Base-by-base conservation (phyloP, 2,797 vertebrate species). In the Channallabes apus region DNA sequence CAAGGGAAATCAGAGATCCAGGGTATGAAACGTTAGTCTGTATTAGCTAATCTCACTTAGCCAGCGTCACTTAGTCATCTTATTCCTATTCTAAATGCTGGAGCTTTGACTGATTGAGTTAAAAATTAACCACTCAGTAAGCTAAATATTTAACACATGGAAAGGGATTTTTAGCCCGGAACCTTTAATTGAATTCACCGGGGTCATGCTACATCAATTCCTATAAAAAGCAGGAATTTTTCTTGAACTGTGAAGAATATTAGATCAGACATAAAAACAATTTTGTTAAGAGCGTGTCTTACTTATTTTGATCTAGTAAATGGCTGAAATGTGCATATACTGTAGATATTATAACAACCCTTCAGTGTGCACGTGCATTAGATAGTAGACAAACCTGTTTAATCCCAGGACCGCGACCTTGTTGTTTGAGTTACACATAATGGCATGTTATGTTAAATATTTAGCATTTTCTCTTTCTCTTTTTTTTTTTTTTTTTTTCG, bases 1-100 rank as follows among this genome's bases (percentile, higher is more conserved):
- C 96, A 5, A 92, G 96, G 86, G 96, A 97, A 5, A 95, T 98
- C 90, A 90, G 97, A 94, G 98, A 99, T 20, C 89, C 95, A 14
- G 90, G 94, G 97, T 99, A 96, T 88, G n/a, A 0, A 54, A 24
- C 12, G 4, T 32, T 29, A 54, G n/a, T 54, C 27, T 67, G n/a
- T 2, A 22, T 54, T 29, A 9, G 12, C 1, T 41, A n/a, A 12
- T 24, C 77, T 62, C 2, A 4, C 79, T 51, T 67, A 54, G 41
- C n/a, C 18, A 67, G 41, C 46, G n/a, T 18, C 65, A 29, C 51
- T 65, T n/a, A 80, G 65, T 65, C 62, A 32, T 54, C 62, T 14
- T 67, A 51, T 20, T 54, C 6, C 2, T 22, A 54, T 54, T 24
- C 3, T 54, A 32, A 54, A 67, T 11, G 24, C 41, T 32, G 4